Evolutionary conservation across 2,797 vertebrate genomes (phyloP).

Genomic region (Harpagifer antarcticus): DNA sequence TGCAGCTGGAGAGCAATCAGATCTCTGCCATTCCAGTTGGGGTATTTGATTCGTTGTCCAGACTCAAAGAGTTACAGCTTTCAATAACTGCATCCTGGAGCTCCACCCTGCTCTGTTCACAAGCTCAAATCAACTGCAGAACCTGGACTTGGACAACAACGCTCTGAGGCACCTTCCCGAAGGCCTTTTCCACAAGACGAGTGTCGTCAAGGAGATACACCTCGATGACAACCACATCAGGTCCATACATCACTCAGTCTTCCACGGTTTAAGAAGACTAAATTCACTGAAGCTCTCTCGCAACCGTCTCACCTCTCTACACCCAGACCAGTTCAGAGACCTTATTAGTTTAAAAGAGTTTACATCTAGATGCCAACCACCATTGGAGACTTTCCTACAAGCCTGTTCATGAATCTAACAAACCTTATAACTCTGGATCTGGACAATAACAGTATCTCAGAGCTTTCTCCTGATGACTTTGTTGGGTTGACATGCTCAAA

Average conservation of each 20-base stretch:
- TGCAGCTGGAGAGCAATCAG: conserved; percentile 75
- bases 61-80: conserved; percentile 72
- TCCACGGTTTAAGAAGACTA: conserved; percentile 58
- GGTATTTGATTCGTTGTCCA: conserved; percentile 58
- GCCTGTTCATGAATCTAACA: conserved; percentile 51
- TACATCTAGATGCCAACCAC: conserved; percentile 71
- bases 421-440: conserved; percentile 65
- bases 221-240: conserved; percentile 71
- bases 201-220: conserved; percentile 66
- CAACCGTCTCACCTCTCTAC: conserved; percentile 61
- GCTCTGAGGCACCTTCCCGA: conserved; percentile 54
- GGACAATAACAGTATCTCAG: conserved; percentile 58
- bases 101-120: conserved; percentile 59
- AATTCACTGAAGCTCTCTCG: conserved; percentile 57
- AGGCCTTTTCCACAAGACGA: conserved; percentile 54
- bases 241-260: conserved; percentile 46
- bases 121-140: conserved; percentile 61
- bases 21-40: conserved; percentile 54
- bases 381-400: conserved; percentile 47
- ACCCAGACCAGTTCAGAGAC: conserved; percentile 54
- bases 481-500: conserved; percentile 44
- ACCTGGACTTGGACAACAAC: conserved; percentile 72
- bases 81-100: conserved; percentile 68
- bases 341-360: conserved; percentile 57
- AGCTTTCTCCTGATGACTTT: conserved; percentile 48